A percentile compares a stretch with the other conserved stretches of the same genome.
These are phyloP conservation scores for Virgularia gustaviana DNA, from an alignment of 92 coral and sea anemone species.

Conservation along the genomic window DNA sequence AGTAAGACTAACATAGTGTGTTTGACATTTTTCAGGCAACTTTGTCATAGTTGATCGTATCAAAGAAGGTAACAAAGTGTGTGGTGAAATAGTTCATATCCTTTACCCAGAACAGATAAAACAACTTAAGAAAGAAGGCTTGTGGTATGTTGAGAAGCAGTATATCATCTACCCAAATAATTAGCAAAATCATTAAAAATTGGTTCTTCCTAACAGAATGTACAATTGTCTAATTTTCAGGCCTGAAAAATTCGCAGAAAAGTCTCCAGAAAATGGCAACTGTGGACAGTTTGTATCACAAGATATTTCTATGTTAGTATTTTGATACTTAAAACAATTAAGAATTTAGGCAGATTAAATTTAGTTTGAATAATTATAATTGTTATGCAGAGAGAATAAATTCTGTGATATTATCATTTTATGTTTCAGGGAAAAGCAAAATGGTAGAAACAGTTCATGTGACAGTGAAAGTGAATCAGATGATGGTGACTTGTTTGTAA, in stretches of 20 bases:
- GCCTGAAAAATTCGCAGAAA: conserved; percentile 28
- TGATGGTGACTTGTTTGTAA: conserved; percentile 31
- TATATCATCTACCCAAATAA: background rate
- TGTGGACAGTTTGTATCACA: background rate
- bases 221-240: conserved; percentile 4
- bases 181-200: too few relatives aligned
- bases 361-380: too few relatives aligned
- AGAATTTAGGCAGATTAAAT: background rate
- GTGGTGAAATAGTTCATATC: conserved; percentile 89
- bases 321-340: background rate
- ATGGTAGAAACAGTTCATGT: conserved; percentile 19
- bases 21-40: conserved; percentile 76
- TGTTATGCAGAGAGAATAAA: too few relatives aligned
- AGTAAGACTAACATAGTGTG: background rate
- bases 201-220: background rate
- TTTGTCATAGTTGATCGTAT: conserved; percentile 95
- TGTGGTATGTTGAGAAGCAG: conserved; percentile 59
- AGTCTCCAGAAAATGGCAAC: conserved; percentile 4
- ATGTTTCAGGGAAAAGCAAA: background rate
- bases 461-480: conserved; percentile 30
- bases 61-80: conserved; percentile 96
- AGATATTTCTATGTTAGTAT: background rate
- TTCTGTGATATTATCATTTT: background rate
- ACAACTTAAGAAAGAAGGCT: conserved; percentile 76
- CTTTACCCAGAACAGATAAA: conserved; percentile 84